These are phyloP conservation scores for Mormyrops attenuatus DNA, from an alignment of 2,797 vertebrate genomes.

Conservation along the genomic window DNA sequence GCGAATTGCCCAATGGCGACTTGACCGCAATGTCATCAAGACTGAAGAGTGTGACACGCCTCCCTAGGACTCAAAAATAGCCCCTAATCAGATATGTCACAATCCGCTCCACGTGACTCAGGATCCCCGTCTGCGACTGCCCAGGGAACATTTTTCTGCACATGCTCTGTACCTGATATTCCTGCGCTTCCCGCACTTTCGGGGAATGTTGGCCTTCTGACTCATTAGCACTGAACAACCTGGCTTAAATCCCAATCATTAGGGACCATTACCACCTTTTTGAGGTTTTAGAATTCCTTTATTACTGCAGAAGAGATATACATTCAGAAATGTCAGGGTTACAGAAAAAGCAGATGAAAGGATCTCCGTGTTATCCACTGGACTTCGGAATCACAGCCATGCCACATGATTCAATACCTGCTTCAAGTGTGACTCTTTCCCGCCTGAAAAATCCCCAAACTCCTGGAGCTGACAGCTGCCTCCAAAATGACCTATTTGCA, in stretches of 20 bases:
- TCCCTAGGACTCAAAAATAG: neutral
- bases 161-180: slow-evolving; percentile 2
- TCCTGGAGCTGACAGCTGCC: neutral
- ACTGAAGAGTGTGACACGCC: neutral
- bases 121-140: neutral
- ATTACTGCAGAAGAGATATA: neutral
- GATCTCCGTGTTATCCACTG: neutral
- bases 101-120: neutral
- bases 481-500: neutral
- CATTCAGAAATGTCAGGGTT: neutral
- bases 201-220: neutral
- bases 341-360: neutral
- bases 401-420: neutral
- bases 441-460: neutral
- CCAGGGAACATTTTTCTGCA: neutral
- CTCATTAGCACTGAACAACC: neutral
- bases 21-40: slow-evolving; percentile 16
- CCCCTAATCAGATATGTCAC: neutral
- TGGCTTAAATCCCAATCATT: neutral
- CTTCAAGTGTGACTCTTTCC: neutral
- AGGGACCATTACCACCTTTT: neutral
- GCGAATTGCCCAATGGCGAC: slow-evolving; percentile 15
- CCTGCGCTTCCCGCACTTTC: slow-evolving; percentile 10
- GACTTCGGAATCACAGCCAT: neutral
- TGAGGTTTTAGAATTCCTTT: neutral